Evolutionary conservation across 2,888 invertebrate species (phyloP).

Genomic region (Drosophila mettleri): DNA sequence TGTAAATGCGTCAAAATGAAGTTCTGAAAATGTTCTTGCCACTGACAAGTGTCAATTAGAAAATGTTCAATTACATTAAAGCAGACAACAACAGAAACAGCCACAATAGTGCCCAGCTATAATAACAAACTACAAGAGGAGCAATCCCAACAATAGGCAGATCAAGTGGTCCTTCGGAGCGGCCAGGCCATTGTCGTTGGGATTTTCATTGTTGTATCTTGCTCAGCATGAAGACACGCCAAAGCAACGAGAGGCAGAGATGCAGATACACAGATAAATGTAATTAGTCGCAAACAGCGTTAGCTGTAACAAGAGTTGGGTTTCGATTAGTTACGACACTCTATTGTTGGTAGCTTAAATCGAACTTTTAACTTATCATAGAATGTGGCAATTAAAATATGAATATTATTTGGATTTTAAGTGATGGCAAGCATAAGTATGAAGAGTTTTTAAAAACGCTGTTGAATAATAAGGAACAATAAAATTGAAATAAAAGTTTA

Average conservation of each 20-base stretch:
- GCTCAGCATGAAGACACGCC: slow-evolving; percentile 46
- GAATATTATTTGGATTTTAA: too few relatives aligned
- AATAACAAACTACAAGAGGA: slow-evolving; percentile 30
- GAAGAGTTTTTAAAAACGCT: too few relatives aligned
- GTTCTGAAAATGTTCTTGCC: slow-evolving; percentile 72
- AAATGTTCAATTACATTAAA: slow-evolving; percentile 74
- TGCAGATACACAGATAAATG: slow-evolving; percentile 47
- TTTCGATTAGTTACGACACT: slow-evolving; percentile 1
- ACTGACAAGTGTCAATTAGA: slow-evolving; percentile 74
- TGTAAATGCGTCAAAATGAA: slow-evolving; percentile 83
- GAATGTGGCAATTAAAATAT: too few relatives aligned
- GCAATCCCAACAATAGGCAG: slow-evolving; percentile 23
- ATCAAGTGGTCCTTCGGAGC: slow-evolving; percentile 52
- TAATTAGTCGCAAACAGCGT: slow-evolving; percentile 52
- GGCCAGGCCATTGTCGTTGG: slow-evolving; percentile 31
- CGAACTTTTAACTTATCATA: slow-evolving; percentile 30
- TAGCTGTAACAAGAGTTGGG: slow-evolving; percentile 19
- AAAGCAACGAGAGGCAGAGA: slow-evolving; percentile 3
- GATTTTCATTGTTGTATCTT: slow-evolving; percentile 60
- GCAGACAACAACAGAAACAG: slow-evolving; percentile 40
- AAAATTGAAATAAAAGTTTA: too few relatives aligned
- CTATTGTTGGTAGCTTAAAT: slow-evolving; percentile 17
- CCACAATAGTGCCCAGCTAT: slow-evolving; percentile 30
- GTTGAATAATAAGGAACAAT: too few relatives aligned
- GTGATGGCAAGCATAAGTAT: too few relatives aligned